Evolutionary conservation across 2,888 invertebrate species (phyloP), one percentile per base, ranked within the genome.

Genomic region (Hirudinaria manillensis): DNA sequence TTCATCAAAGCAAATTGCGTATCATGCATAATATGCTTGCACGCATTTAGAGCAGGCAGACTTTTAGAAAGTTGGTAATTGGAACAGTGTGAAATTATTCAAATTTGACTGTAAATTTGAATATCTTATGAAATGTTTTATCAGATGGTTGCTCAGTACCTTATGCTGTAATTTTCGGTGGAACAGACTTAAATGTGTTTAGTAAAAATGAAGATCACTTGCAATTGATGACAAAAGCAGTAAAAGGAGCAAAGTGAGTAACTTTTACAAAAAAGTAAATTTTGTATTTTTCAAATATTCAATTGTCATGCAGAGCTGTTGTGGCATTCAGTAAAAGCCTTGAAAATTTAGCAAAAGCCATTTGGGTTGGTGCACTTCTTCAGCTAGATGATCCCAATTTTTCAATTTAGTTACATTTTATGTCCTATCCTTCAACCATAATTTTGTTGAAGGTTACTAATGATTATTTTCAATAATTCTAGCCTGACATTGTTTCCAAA

Each of bases 91-190:
- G n/a, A n/a, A n/a, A n/a, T n/a, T n/a, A n/a, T n/a, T n/a, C 45
- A 45, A 4, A 16, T 16, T 7, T 1, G 1, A 45, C 10, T 45
- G 16, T 45, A 45, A 45, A 16, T 45, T 45, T 45, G 45, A 45
- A 45, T 16, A 4, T 16, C 16, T 45, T 16, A 1, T 45, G 45
- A 32, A 32, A 45, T 36, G 13, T 71, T 53, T 36, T 71, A 19
- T 36, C 51, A 71, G 71, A 45, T 71, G 68, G 36, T 34, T 71
- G 71, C 38, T n/a, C 51, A 32, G 71, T 71, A 10, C 74, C 74
- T 7, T 74, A 67, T 51, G 36, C 67, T 67, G 10, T 74, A 21
- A 74, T 74, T 24, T 74, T 74, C 70, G 74, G 66, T 36, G 74
- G 74, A n/a, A 74, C 74, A n/a, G 74, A 74, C 29, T 21, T 74